Percentiles rank a stretch among this genome's conserved stretches.
These are phyloP conservation scores for Crocidura indochinensis DNA, from an alignment of 2,797 vertebrate species.

Conservation along the genomic window DNA sequence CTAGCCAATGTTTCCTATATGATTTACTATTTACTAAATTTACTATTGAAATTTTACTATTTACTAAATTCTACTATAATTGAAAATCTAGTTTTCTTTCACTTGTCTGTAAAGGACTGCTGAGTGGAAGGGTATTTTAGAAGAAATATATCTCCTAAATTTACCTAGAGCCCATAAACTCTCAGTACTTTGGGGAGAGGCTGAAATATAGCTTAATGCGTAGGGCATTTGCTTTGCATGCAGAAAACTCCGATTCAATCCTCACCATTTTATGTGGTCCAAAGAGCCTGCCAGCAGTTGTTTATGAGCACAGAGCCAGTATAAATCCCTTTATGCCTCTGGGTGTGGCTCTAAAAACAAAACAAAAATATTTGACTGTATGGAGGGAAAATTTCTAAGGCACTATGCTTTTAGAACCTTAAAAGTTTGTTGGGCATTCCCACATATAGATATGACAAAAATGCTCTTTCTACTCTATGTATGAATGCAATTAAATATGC, in stretches of 20 bases:
- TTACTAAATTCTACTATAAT: conserved; percentile 24
- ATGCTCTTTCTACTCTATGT: conserved; percentile 37
- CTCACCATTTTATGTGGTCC: too few relatives aligned
- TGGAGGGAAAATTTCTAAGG: conserved; percentile 1
- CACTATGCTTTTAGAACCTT: conserved; percentile 25
- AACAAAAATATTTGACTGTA: neutral
- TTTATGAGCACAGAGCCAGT: too few relatives aligned
- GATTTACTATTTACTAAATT: too few relatives aligned
- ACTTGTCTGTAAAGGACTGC: neutral
- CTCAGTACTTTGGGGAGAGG: too few relatives aligned
- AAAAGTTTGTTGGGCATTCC: conserved; percentile 33
- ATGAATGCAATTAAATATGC: neutral
- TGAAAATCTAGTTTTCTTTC: conserved; percentile 43
- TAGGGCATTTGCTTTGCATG: too few relatives aligned
- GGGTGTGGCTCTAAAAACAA: too few relatives aligned
- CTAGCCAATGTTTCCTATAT: neutral
- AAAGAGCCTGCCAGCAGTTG: too few relatives aligned
- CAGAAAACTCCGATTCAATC: too few relatives aligned
- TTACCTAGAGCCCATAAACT: neutral
- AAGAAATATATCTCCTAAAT: neutral
- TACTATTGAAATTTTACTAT: too few relatives aligned
- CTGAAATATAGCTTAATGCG: too few relatives aligned
- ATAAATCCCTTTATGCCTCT: too few relatives aligned
- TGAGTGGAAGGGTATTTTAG: neutral
- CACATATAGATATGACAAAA: neutral